Evolutionary conservation across 1,140 invertebrate species (phyloP), one percentile per base, ranked within the genome.

Genomic region (Drosophila nebulosa): DNA sequence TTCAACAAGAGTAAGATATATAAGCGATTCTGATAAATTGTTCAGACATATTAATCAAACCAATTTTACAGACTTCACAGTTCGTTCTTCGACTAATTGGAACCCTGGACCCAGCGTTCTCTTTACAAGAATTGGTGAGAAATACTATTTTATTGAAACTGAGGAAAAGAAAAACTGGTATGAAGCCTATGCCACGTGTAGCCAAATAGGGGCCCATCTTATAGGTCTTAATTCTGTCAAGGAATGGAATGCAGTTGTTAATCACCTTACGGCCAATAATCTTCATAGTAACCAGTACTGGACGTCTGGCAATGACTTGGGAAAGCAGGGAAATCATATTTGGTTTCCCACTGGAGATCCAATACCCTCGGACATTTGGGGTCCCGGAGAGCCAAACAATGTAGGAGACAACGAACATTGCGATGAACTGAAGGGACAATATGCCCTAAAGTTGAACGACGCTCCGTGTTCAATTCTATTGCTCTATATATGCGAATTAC

Each of bases 131-230:
- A 64, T 6, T 53, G n/a, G n/a, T 27, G 3, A n/a, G 10, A 30
- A 18, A 6, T 32, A 16, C n/a, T 32, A 56, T 4, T 35, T 18
- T 7, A 27, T 32, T 18, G 53, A 22, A 30, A 24, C 10, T 12
- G 10, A 16, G 4, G 1, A 2, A 1, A 36, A 52, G 7, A 65
- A 32, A 18, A 74, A 65, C 14, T 65, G 67, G 67, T 60, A 21
- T 9, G 67, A 64, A 3, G 61, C 71, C 9, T 74, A 65, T 16
- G 22, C 59, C 21, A 3, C 50, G 0, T 74, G 67, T 24, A 50
- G 56, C 5, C 27, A 22, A 0, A 39, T 70, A 24, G 61, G 52
- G 4, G 50, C 61, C 4, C 55, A 65, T 21, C 16, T 74, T 0
- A 16, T 70, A 10, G 16, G 26, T 2, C 46, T 74, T 9, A 56